Percentiles rank a stretch among this genome's conserved stretches.
Conservation (phyloP, 2,113 vertebrate genomes). For the Crotalus helleri region DNA sequence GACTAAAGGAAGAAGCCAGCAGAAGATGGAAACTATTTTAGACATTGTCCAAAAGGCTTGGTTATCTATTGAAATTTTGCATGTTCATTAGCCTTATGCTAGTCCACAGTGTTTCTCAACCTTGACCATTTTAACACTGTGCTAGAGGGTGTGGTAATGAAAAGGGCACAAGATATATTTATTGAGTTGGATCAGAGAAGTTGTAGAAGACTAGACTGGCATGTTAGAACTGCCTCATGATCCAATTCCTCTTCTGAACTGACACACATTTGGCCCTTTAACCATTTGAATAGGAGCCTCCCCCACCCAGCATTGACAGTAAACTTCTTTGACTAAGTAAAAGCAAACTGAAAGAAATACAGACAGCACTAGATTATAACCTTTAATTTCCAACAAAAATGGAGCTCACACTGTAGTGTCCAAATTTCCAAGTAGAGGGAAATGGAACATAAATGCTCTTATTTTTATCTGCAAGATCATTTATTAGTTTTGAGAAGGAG, state of each 20-base stretch:
- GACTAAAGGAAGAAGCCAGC: not conserved
- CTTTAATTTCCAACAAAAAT: not conserved
- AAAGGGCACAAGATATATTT: not conserved
- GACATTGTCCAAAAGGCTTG: not conserved
- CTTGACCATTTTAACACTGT: no score
- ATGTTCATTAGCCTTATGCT: not conserved
- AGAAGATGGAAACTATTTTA: not conserved
- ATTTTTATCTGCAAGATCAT: not conserved
- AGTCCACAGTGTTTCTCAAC: not conserved
- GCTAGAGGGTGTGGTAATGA: not conserved
- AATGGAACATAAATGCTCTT: not conserved
- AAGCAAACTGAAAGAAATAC: not conserved
- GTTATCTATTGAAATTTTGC: not conserved
- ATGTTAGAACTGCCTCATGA: not conserved
- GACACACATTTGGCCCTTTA: not conserved
- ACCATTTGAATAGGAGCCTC: not conserved
- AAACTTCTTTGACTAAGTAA: not conserved
- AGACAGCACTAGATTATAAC: not conserved
- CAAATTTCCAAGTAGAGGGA: not conserved
- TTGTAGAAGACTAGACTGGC: not conserved
- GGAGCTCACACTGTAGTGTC: not conserved
- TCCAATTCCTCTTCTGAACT: not conserved
- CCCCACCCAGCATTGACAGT: not conserved
- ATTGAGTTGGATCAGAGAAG: not conserved
- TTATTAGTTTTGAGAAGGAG: slow-evolving; percentile 29